phyloP scores from a whole-genome alignment of 2,113 vertebrate genomes.

The Equus przewalskii region DNA sequence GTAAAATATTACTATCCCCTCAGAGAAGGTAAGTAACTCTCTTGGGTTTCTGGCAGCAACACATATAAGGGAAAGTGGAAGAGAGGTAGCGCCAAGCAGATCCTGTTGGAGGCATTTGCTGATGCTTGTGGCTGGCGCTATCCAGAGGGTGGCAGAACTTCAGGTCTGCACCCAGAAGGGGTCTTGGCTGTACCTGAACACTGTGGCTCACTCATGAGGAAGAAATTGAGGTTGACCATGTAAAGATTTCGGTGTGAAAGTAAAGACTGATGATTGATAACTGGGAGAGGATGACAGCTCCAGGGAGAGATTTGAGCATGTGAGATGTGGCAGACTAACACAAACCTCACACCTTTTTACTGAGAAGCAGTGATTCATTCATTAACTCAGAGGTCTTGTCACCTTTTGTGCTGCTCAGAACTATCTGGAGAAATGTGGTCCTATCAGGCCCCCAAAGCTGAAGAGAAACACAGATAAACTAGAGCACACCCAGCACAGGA shows the following conservation, averaged over 20 bases:
- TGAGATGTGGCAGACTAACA: not conserved
- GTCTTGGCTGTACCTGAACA: not conserved
- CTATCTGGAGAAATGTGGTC: not conserved
- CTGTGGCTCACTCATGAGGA: not conserved
- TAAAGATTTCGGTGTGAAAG: not conserved
- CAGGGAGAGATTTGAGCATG: not conserved
- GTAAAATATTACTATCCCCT: not conserved
- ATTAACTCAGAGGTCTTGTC: not conserved
- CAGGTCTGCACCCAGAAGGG: accelerated
- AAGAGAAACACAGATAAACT: not conserved
- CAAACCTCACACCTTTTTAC: not conserved
- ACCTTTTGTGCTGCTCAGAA: not conserved
- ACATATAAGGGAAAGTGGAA: not conserved
- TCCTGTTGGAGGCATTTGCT: too few relatives aligned
- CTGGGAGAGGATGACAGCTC: not conserved
- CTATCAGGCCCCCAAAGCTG: too few relatives aligned
- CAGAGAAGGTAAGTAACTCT: not conserved
- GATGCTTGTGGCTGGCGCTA: accelerated
- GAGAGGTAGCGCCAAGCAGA: accelerated
- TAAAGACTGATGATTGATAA: not conserved
- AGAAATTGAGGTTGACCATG: not conserved
- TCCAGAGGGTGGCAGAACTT: not conserved
- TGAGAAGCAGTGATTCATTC: not conserved
- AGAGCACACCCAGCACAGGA: not conserved
- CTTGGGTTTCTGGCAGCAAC: not conserved